phyloP scores from a whole-genome alignment of 2,888 invertebrate genomes.

The Alcis repandata region DNA sequence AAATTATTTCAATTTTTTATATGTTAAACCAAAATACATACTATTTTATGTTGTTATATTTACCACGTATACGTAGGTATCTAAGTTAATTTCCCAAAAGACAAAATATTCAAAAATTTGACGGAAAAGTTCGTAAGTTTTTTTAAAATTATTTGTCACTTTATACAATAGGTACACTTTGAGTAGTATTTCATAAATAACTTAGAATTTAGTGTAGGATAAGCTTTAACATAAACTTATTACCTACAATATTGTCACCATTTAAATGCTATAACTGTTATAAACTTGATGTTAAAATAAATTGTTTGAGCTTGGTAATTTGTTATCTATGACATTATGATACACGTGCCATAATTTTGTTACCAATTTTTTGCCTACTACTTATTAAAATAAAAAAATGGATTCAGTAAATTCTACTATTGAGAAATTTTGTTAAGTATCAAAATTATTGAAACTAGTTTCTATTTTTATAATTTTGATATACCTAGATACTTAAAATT shows the following conservation, averaged over 20 bases:
- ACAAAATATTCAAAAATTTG: slow-evolving; percentile 5
- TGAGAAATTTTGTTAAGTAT: background rate
- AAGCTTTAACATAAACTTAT: slow-evolving; percentile 23
- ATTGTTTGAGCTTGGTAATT: slow-evolving; percentile 1
- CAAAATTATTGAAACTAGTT: background rate
- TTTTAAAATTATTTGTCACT: slow-evolving; percentile 2
- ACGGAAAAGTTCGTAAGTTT: background rate
- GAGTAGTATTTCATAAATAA: slow-evolving; percentile 20
- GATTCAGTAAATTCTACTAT: background rate
- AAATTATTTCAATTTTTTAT: slow-evolving; percentile 6
- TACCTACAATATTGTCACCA: background rate
- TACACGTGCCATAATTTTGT: slow-evolving; percentile 7
- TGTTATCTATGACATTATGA: slow-evolving; percentile 5
- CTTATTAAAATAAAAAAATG: too few species aligned
- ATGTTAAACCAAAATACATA: background rate
- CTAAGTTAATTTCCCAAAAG: slow-evolving; percentile 12
- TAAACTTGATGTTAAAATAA: slow-evolving; percentile 7
- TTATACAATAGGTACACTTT: slow-evolving; percentile 1
- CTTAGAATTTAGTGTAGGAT: slow-evolving; percentile 36
- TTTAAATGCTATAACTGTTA: slow-evolving; percentile 9
- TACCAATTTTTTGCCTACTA: too few species aligned
- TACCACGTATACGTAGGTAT: background rate
- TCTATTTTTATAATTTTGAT: background rate
- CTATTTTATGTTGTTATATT: background rate
- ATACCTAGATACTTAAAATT: background rate